Base-by-base conservation (phyloP, 2,797 vertebrate species). In the Micropoecilia bifurca region DNA sequence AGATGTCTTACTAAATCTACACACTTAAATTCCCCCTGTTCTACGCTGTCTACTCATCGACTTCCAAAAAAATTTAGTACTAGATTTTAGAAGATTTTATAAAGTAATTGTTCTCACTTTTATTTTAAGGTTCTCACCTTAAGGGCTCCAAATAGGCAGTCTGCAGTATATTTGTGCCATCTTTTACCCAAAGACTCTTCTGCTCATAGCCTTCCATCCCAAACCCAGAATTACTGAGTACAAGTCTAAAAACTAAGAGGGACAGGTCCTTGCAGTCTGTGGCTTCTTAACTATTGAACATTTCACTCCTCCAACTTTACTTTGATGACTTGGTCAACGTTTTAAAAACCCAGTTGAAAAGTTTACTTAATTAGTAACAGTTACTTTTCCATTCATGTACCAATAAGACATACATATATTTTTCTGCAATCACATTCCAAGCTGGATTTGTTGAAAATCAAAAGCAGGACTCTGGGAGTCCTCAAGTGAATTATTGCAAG, bases 401-500 rank as follows among this genome's bases (percentile, higher is more conserved):
- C 8, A 45, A 45, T 20, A 59, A 30, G 75, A 83, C 73, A 63
- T 22, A 66, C 36, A 59, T 10, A 16, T 53, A 30, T 76, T 53
- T 18, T 36, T 1, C 0, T 69, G 61, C 20, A 28, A 6, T 33
- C 53, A 33, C 30, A 84, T 57, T 78, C 59, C 25, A 46, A 43
- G 9, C 33, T 68, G 39, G 75, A 79, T 43, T 61, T 48, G 75
- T 5, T 78, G 25, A 16, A 48, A 80, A 79, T 77, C 55, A 82
- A 75, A 87, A 77, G 55, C 41, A 45, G 47, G 73, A 18, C 66
- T 46, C 5, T 25, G 25, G 39, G 13, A 76, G 66, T 79, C 75
- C 75, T 79, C 78, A 80, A 53, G 73, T 73, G 75, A 76, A 87
- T 84, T 82, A 84, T 79, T 72, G 41, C 73, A 41, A 48, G 30